These are phyloP conservation scores for Atlantisia rogersi DNA, from an alignment of 2,113 vertebrate species.

Conservation along the genomic window DNA sequence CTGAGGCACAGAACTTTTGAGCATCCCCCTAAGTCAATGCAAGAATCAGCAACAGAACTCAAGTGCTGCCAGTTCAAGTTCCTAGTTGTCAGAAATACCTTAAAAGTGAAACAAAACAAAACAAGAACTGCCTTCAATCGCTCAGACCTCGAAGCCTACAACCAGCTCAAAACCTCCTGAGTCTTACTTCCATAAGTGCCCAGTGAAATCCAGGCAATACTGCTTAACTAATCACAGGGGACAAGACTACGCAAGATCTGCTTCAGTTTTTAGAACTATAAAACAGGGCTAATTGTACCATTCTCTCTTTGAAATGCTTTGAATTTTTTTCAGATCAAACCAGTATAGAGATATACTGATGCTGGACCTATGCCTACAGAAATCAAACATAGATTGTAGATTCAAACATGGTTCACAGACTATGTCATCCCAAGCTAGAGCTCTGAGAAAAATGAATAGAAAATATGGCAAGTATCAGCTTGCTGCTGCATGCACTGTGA, in stretches of 20 bases:
- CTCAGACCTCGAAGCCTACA: not conserved
- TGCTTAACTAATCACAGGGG: not conserved
- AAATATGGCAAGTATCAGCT: conserved; percentile 47
- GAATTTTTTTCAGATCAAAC: not conserved
- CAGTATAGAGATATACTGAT: not conserved
- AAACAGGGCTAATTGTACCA: not conserved
- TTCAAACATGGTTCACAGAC: conserved; percentile 37
- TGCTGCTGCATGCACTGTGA: conserved; percentile 62
- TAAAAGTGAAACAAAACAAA: not conserved
- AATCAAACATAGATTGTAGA: not conserved
- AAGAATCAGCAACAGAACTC: not conserved
- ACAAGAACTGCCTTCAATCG: not conserved
- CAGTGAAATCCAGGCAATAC: not conserved
- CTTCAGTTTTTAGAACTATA: not conserved
- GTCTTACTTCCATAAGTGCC: not conserved
- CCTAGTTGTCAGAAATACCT: not conserved
- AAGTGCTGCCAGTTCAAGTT: not conserved
- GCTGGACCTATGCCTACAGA: not conserved
- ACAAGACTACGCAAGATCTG: not conserved
- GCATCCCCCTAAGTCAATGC: not conserved
- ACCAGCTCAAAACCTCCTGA: not conserved
- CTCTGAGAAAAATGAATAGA: conserved; percentile 55
- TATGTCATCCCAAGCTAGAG: conserved; percentile 18
- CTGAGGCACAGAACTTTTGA: not conserved
- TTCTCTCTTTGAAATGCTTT: not conserved